Base-by-base conservation (phyloP, 2,797 vertebrate genomes). In the Ataeniobius toweri region DNA sequence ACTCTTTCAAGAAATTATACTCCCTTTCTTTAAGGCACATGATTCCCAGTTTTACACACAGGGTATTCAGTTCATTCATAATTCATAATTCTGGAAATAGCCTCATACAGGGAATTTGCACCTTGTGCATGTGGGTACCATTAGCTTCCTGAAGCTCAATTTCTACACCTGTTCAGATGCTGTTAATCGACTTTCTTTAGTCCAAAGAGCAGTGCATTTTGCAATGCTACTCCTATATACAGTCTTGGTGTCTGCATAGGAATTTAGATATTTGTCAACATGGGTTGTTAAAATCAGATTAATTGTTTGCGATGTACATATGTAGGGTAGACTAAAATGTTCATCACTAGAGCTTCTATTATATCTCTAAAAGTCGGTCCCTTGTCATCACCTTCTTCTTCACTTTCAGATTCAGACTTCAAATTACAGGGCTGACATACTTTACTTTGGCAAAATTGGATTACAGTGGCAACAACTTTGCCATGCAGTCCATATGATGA, bases 301-400 rank as follows among this genome's bases (percentile, higher is more conserved):
- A 22, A 80, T 41, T 70, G 55, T 56, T 39, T 81, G 67, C 0
- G 61, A 77, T 51, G 56, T 74, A 63, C 61, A 87, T 12, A 73
- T 71, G 68, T 79, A 31, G 14, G 65, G 68, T 16, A 63, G 73
- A 20, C 6, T 24, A 36, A 74, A 50, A 41, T 56, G 59, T 26
- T 20, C 77, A 53, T 82, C 77, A 75, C 28, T 59, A 75, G 75
- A 31, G 31, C 39, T 68, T 80, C 79, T 70, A 48, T 44, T 3
- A 81, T 0, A 76, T 81, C 70, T 71, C 41, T 69, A 77, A 86
- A 81, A 31, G 65, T 73, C 1, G 20, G 36, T 12, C 59, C 76
- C 10, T 56, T 48, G 0, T 65, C 36, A 46, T 46, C 9, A 46
- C 9, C 44, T 7, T 10, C 7, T 7, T 46, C 6, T 46, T 46